phyloP scores from a whole-genome alignment of 1,140 invertebrate species.

The Drosophila lacertosa region DNA sequence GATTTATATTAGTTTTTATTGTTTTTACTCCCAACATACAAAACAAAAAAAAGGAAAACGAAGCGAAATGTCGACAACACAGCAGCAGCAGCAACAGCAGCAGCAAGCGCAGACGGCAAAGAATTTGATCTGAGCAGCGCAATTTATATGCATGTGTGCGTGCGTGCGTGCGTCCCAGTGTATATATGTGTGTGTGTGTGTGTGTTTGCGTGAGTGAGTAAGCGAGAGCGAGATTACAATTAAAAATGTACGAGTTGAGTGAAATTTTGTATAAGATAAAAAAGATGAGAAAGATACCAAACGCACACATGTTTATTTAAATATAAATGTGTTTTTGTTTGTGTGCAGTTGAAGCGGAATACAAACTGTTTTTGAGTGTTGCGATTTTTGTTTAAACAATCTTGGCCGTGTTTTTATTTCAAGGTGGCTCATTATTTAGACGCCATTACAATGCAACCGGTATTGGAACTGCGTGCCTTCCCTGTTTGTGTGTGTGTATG shows the following conservation, averaged over 20 bases:
- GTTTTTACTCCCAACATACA: conserved; percentile 32
- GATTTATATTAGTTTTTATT: conserved; percentile 21
- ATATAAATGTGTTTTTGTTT: conserved; percentile 20
- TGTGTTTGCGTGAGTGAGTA: conserved; percentile 41
- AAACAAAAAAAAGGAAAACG: conserved; percentile 51
- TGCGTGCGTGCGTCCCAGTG: conserved; percentile 35
- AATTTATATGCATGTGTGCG: conserved; percentile 43
- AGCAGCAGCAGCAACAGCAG: conserved; percentile 44
- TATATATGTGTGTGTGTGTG: conserved; percentile 39
- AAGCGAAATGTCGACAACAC: conserved; percentile 65
- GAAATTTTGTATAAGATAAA: conserved; percentile 66
- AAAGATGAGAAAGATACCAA: conserved; percentile 68
- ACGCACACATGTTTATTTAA: conserved; percentile 27
- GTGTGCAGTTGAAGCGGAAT: conserved; percentile 4
- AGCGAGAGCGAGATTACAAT: conserved; percentile 52
- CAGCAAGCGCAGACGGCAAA: conserved; percentile 46
- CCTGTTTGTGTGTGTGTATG: background rate
- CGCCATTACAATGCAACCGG: conserved; percentile 73
- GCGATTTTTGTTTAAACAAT: conserved; percentile 75
- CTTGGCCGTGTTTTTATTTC: conserved; percentile 73
- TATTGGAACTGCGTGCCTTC: conserved; percentile 51
- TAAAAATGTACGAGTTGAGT: conserved; percentile 57
- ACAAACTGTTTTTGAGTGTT: conserved; percentile 40
- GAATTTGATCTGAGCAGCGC: conserved; percentile 70
- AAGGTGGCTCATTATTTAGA: conserved; percentile 75